These are phyloP conservation scores for Pseudoips prasinana DNA, from an alignment of 2,888 invertebrate genomes.

Conservation along the genomic window DNA sequence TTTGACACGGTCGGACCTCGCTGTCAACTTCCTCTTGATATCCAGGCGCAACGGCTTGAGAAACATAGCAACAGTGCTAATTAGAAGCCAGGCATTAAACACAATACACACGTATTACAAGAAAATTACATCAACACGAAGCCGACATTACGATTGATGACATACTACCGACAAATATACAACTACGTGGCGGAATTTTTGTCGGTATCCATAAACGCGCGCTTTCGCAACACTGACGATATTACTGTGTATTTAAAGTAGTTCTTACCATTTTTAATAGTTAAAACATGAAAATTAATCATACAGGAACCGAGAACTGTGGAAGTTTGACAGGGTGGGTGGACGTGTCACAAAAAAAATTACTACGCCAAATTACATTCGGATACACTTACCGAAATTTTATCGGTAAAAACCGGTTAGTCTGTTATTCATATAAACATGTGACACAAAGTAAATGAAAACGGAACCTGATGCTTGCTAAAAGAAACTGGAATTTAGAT, in stretches of 20 bases:
- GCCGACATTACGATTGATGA: constrained; percentile 62
- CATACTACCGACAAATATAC: constrained; percentile 46
- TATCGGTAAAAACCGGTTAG: constrained; percentile 29
- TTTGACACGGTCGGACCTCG: constrained; percentile 98
- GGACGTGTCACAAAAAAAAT: constrained; percentile 67
- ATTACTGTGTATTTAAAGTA: constrained; percentile 27
- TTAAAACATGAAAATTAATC: constrained; percentile 71
- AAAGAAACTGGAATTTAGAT: no score
- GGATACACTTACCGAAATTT: constrained; percentile 20
- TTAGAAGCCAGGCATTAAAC: constrained; percentile 24
- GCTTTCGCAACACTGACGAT: constrained; percentile 16
- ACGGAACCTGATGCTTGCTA: no score
- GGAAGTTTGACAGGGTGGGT: constrained; percentile 69
- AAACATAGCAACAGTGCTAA: constrained; percentile 48
- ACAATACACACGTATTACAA: constrained; percentile 34
- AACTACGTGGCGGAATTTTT: constrained; percentile 47
- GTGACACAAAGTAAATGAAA: no score
- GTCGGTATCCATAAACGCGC: constrained; percentile 6
- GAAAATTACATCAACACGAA: constrained; percentile 42
- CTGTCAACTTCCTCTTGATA: constrained; percentile 98
- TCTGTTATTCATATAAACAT: no score
- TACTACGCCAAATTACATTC: constrained; percentile 27
- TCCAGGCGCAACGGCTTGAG: constrained; percentile 96
- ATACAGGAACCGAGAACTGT: constrained; percentile 53
- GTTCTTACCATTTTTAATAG: constrained; percentile 68